Base-by-base conservation (phyloP, 2,888 invertebrate species). In the Drosophila seclusa region DNA sequence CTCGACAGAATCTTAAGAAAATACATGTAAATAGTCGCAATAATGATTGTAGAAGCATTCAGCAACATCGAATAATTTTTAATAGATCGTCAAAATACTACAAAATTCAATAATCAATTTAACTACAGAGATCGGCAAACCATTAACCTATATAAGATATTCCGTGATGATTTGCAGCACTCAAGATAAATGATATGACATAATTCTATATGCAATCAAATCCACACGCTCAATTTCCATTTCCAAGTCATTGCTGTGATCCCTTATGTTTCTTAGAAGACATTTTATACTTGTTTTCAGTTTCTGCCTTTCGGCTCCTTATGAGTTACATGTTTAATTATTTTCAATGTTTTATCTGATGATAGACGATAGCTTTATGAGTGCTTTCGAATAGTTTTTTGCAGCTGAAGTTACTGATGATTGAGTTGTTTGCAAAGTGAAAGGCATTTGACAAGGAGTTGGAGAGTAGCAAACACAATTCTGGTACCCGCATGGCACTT, bases 401-500 rank as follows among this genome's bases (percentile, higher is more conserved):
- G 38, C 34, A n/a, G 58, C 49, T 57, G 32, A 38, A 49, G 61
- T 71, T 53, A 21, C 38, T 45, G 50, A 21, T 70, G 74, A 64
- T 69, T 74, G 72, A 72, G 61, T 38, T 59, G 29, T 32, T 38
- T 29, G 38, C 50, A 8, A 29, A 45, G 36, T 4, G 34, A 50
- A 29, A 21, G 24, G 5, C 52, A 21, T 29, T 57, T 57, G 34
- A 24, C 7, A 24, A 24, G 38, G 36, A 50, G 38, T 27, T 32
- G 40, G n/a, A 29, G 53, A 24, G 13, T 60, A 38, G 49, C 58
- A 57, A 45, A 57, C 61, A 53, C 67, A 66, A 71, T 83, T 83
- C 80, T 65, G 89, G 76, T 69, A 61, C 83, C 83, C 83, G 83
- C 83, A 84, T 84, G 76, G 71, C 76, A 83, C 73, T 79, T 78